Percentiles rank a stretch among this genome's conserved stretches.
phyloP scores from a whole-genome alignment of 1,140 invertebrate genomes.

The Leptopilina boulardi region DNA sequence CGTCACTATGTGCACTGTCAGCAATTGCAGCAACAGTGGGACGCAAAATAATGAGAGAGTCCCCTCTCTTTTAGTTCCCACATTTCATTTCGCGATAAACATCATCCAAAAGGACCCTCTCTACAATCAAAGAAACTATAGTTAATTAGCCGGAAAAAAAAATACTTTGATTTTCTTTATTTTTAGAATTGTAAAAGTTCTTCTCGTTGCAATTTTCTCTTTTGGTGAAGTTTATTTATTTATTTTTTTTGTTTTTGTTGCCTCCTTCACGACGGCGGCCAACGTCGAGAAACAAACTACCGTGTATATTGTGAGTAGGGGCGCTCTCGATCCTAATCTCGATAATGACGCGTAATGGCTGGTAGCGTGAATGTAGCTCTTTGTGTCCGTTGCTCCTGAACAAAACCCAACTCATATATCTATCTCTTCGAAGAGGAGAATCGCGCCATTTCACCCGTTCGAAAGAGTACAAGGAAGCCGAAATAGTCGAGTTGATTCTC shows the following conservation, averaged over 20 bases:
- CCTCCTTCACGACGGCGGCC: conserved; percentile 37
- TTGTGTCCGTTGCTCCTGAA: conserved; percentile 69
- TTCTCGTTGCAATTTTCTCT: conserved; percentile 2
- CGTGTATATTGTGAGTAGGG: conserved; percentile 50
- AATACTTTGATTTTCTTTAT: conserved; percentile 47
- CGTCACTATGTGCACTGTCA: conserved; percentile 37
- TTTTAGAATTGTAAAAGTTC: neutral
- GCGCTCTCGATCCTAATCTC: conserved; percentile 73
- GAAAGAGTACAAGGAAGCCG: conserved; percentile 58
- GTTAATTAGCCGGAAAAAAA: conserved; percentile 74
- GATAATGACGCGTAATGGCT: conserved; percentile 76
- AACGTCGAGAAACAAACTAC: conserved; percentile 40
- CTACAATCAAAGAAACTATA: conserved; percentile 57
- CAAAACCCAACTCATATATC: conserved; percentile 63
- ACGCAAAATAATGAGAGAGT: conserved; percentile 57
- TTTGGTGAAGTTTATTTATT: conserved; percentile 41
- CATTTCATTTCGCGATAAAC: conserved; percentile 65
- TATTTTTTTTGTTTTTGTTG: conserved; percentile 5
- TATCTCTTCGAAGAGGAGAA: conserved; percentile 57
- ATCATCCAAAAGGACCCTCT: conserved; percentile 53
- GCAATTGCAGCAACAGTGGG: conserved; percentile 43
- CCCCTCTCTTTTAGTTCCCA: conserved; percentile 53
- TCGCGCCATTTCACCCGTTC: conserved; percentile 65
- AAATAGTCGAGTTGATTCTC: conserved; percentile 49
- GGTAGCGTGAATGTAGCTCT: conserved; percentile 74